Conservation (phyloP, 30 jellyfish, hydroid and myxozoan species). For the Mastigias papua region DNA sequence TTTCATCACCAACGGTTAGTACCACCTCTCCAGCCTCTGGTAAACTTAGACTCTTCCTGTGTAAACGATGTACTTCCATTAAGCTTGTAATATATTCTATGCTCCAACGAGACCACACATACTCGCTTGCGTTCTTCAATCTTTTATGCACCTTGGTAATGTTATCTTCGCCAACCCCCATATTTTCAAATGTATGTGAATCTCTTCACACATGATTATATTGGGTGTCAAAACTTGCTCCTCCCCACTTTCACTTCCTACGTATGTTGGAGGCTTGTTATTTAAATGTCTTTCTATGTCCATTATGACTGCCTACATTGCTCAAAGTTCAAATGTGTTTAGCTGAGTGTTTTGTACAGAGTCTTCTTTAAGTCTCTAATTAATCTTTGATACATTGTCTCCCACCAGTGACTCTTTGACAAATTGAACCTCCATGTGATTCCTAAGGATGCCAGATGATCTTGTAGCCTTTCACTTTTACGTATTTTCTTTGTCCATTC, state of each 20-base stretch:
- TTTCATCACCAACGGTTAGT: slow-evolving; percentile 34
- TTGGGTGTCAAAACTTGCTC: slow-evolving; percentile 59
- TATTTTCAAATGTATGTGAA: slow-evolving; percentile 40
- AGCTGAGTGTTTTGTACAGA: slow-evolving; percentile 25
- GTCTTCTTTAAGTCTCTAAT: slow-evolving; percentile 44
- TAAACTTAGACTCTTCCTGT: slow-evolving; percentile 31
- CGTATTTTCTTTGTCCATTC: slow-evolving; percentile 26
- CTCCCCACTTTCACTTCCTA: slow-evolving; percentile 60
- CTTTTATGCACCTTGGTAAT: slow-evolving; percentile 27
- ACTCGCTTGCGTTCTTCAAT: slow-evolving; percentile 40
- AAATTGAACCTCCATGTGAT: slow-evolving; percentile 21
- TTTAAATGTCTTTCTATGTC: slow-evolving; percentile 53
- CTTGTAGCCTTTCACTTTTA: slow-evolving; percentile 35
- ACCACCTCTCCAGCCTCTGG: slow-evolving; percentile 40
- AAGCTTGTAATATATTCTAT: slow-evolving; percentile 47
- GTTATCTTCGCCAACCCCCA: slow-evolving; percentile 32
- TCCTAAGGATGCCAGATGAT: slow-evolving; percentile 45
- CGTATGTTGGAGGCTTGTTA: slow-evolving; percentile 42
- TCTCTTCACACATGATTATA: slow-evolving; percentile 56
- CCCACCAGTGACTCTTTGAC: slow-evolving; percentile 36
- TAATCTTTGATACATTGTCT: slow-evolving; percentile 35
- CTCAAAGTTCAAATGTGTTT: slow-evolving; percentile 40
- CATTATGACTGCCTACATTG: slow-evolving; percentile 48
- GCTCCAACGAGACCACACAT: slow-evolving; percentile 56
- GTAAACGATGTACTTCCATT: slow-evolving; percentile 55